phyloP scores from a whole-genome alignment of 2,888 invertebrate genomes.

The Cosmopolites sordidus region DNA sequence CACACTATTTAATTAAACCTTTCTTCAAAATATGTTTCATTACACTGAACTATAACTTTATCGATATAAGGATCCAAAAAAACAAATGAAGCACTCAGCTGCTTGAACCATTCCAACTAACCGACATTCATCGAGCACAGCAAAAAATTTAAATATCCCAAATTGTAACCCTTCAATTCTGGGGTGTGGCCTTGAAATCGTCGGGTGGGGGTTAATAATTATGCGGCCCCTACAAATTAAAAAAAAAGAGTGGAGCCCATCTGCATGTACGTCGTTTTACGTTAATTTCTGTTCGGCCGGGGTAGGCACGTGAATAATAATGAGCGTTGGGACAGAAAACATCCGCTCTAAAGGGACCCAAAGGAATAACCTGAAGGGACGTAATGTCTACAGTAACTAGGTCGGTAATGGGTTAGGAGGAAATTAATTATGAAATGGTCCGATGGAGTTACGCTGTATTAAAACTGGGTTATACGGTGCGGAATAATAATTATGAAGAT shows the following conservation, averaged over 20 bases:
- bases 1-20: no score
- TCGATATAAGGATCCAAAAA: no score
- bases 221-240: constrained; percentile 21
- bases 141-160: constrained; percentile 20
- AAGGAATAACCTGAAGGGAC: constrained; percentile 5
- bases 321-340: constrained; percentile 20
- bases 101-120: constrained; percentile 4
- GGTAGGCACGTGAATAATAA: constrained; percentile 21
- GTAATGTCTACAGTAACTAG: constrained; percentile 13
- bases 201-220: constrained; percentile 21
- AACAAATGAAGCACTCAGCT: background rate
- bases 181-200: constrained; percentile 27
- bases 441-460: background rate
- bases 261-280: constrained; percentile 18
- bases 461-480: background rate
- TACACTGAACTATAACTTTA: no score
- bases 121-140: constrained; percentile 1
- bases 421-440: constrained; percentile 8
- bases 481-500: no score
- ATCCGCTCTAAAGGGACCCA: constrained; percentile 15
- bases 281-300: constrained; percentile 12
- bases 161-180: constrained; percentile 17
- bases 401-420: constrained; percentile 8
- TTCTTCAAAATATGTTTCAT: no score
- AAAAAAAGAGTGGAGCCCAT: constrained; percentile 12